phyloP scores from a whole-genome alignment of 1,140 invertebrate genomes.

The Spodoptera litura region DNA sequence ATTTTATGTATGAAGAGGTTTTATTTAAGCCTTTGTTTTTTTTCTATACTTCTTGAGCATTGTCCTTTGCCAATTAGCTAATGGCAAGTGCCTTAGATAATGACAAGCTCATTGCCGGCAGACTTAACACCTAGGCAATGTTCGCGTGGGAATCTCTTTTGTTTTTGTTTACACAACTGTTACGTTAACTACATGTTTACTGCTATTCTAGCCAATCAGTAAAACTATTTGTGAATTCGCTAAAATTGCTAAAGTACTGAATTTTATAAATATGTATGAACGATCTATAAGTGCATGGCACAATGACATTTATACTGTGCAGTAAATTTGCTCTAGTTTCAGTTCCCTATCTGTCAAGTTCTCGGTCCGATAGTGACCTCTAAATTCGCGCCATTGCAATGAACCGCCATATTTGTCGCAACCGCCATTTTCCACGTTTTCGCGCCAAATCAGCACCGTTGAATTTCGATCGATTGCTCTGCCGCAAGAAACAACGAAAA shows the following conservation, averaged over 20 bases:
- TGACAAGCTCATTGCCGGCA: conserved; percentile 3
- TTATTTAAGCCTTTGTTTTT: too few relatives aligned
- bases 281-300: too few relatives aligned
- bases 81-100: not conserved
- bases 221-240: not conserved
- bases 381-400: conserved; percentile 52
- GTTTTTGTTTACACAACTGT: conserved; percentile 25
- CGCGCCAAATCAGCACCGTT: conserved; percentile 48
- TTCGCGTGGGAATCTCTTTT: conserved; percentile 30
- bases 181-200: not conserved
- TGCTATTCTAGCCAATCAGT: not conserved
- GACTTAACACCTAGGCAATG: conserved; percentile 18
- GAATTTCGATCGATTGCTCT: conserved; percentile 41
- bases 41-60: too few relatives aligned
- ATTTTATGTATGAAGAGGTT: too few relatives aligned
- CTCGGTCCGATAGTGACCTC: conserved; percentile 51
- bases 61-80: not conserved
- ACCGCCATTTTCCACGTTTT: conserved; percentile 55
- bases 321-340: not conserved
- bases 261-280: too few relatives aligned
- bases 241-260: too few relatives aligned
- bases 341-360: conserved; percentile 1
- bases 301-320: too few relatives aligned
- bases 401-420: conserved; percentile 42
- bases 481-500: conserved; percentile 49